These are phyloP conservation scores for Etheostoma perlongum DNA, from an alignment of 2,797 vertebrate species.

Conservation along the genomic window DNA sequence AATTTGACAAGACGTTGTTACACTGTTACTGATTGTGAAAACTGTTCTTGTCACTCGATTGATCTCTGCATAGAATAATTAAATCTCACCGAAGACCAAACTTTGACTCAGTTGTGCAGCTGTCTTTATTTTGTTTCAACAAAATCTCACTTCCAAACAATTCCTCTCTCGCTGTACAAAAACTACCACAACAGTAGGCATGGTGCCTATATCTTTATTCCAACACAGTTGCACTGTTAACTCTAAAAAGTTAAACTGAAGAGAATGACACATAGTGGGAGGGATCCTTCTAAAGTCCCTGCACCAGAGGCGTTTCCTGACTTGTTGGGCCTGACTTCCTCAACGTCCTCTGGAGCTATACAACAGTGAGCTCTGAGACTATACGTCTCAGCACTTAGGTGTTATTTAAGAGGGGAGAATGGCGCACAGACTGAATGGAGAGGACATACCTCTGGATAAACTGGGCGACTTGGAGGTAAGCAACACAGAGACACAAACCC, in stretches of 20 bases:
- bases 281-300: not conserved
- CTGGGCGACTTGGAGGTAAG: conserved; percentile 55
- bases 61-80: no score
- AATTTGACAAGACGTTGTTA: no score
- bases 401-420: conserved; percentile 15
- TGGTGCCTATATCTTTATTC: no score
- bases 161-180: no score
- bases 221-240: not conserved
- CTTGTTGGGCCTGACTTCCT: conserved; percentile 14
- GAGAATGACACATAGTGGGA: conserved; percentile 11
- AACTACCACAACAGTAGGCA: no score
- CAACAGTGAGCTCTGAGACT: not conserved
- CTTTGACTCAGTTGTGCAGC: no score
- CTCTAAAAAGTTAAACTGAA: not conserved
- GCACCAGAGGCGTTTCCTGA: conserved; percentile 23
- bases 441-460: conserved; percentile 46
- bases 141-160: no score
- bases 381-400: not conserved
- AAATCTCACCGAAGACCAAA: no score
- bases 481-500: not conserved
- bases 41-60: no score
- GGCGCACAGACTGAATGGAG: conserved; percentile 8
- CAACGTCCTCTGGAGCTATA: not conserved
- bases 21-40: no score
- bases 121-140: no score